Percentiles rank a stretch among this genome's conserved stretches.
Conservation (phyloP, 2,797 vertebrate genomes). For the Remorina albescens region DNA sequence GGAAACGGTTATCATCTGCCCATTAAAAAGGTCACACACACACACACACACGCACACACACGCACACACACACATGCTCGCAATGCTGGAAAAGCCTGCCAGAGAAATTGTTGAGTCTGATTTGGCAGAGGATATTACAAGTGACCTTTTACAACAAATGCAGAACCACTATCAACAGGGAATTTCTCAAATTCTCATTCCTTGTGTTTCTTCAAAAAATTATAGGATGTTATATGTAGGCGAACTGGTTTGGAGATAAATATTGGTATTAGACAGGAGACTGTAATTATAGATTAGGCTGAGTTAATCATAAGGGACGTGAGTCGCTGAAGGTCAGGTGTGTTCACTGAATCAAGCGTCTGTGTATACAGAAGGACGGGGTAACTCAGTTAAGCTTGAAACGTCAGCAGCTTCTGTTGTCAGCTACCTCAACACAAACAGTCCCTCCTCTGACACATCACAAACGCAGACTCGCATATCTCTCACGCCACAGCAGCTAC, state of each 20-base stretch:
- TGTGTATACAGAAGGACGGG: constrained; percentile 27
- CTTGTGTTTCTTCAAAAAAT: constrained; percentile 58
- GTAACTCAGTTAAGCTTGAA: constrained; percentile 45
- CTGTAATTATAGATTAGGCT: constrained; percentile 65
- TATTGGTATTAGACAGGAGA: constrained; percentile 57
- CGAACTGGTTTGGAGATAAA: constrained; percentile 30
- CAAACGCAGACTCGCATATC: constrained; percentile 52
- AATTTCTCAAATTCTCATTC: constrained; percentile 55
- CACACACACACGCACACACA: too few relatives aligned
- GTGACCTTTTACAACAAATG: constrained; percentile 81
- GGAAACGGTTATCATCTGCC: constrained; percentile 83
- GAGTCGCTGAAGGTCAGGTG: constrained; percentile 70
- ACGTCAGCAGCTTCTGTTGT: constrained; percentile 64
- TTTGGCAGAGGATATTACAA: constrained; percentile 80
- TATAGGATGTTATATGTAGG: constrained; percentile 37
- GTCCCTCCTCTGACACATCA: constrained; percentile 48
- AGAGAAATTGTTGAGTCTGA: constrained; percentile 79
- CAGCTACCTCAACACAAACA: constrained; percentile 49
- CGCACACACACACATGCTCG: too few relatives aligned
- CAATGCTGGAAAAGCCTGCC: constrained; percentile 72
- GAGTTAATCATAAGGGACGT: constrained; percentile 59
- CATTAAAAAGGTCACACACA: constrained; percentile 80
- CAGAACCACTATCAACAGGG: constrained; percentile 50
- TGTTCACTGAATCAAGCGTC: constrained; percentile 55
- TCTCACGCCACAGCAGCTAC: constrained; percentile 27